Evolutionary conservation across 2,113 vertebrate genomes (phyloP).

Genomic region (Prunella himalayana): DNA sequence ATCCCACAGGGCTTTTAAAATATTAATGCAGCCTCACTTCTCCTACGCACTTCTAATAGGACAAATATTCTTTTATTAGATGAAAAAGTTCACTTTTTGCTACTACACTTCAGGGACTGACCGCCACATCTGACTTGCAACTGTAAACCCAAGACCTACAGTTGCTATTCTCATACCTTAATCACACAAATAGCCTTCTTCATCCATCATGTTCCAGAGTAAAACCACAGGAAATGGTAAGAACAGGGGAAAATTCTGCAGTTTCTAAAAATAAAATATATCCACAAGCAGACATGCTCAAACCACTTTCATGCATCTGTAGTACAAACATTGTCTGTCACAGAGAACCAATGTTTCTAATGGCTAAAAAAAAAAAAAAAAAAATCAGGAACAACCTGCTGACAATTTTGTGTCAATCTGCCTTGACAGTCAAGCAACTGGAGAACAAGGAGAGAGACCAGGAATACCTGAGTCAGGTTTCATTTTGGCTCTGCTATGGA

Average conservation of each 20-base stretch:
- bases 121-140: background rate
- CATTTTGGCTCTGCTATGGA: background rate
- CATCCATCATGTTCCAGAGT: background rate
- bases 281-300: background rate
- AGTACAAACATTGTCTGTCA: background rate
- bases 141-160: background rate
- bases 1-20: background rate
- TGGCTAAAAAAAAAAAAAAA: background rate
- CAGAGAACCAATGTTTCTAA: background rate
- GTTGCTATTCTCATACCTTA: constrained; percentile 1
- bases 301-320: background rate
- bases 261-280: constrained; percentile 24
- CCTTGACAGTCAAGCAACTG: background rate
- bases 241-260: constrained; percentile 15
- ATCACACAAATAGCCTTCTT: constrained; percentile 10
- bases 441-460: background rate
- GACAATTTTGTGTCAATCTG: background rate
- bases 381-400: background rate
- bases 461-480: background rate
- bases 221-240: constrained; percentile 35
- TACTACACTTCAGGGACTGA: background rate
- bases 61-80: background rate
- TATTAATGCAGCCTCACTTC: background rate
- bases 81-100: background rate
- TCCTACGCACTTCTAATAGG: background rate